Base-by-base conservation (phyloP, 2,888 invertebrate genomes). In the Athalia circularis region DNA sequence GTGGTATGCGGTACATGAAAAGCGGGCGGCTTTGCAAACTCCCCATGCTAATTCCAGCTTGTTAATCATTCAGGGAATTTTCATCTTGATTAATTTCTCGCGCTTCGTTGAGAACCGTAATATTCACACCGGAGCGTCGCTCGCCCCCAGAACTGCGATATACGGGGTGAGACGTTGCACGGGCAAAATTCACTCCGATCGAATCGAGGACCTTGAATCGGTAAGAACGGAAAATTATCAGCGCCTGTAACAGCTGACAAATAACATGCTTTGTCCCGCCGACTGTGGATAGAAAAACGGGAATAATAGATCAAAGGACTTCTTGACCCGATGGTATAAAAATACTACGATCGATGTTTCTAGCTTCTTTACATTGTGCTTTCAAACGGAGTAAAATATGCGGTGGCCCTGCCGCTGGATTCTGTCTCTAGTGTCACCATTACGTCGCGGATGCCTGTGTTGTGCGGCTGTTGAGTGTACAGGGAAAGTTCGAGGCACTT, bases 51-150 rank as follows among this genome's bases (percentile, higher is more conserved):
- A 72, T 68, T 54, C 29, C 29, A 29, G 29, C 29, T 29, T 29
- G 29, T 29, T 29, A 29, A 29, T 29, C 29, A 29, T 29, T 29
- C 29, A 29, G 29, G 29, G 29, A 29, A 29, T 29, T 29, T 29
- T 29, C 43, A 65, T 72, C 47, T 59, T 61, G 77, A 77, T 77
- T 77, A 77, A 77, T 77, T 70, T 77, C 77, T 29, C 59, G 67
- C 43, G 70, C 61, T 70, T 77, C 77, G 77, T 77, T 77, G 70
- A 59, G 67, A 67, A 77, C 59, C 70, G 68, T 77, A 77, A 77
- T 77, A 67, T 61, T 29, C 29, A 29, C 29, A 59, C 77, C 59
- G 43, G 9, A 77, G 77, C 70, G 77, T 77, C 68, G 59, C 64
- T 76, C 15, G 29, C 47, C 72, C 13, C 48, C n/a, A 47, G 8